Conservation (phyloP, 2,113 vertebrate species). For the Lipophrys pholis region DNA sequence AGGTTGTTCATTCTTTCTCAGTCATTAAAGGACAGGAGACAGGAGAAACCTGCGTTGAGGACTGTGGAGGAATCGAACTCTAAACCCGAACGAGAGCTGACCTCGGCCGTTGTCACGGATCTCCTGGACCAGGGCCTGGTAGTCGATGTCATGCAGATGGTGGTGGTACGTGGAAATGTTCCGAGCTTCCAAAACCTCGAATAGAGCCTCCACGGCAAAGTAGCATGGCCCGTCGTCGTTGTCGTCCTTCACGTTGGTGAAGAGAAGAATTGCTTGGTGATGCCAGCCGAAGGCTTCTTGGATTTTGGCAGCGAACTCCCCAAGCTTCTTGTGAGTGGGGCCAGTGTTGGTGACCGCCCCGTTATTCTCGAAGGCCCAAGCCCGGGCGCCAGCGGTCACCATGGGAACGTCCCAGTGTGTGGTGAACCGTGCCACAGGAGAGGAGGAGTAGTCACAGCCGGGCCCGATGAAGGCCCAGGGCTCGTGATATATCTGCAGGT, state of each 20-base stretch:
- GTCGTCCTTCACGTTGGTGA: slow-evolving; percentile 79
- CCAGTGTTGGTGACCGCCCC: slow-evolving; percentile 88
- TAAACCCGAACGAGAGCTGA: slow-evolving; percentile 29
- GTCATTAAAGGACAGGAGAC: too few species aligned
- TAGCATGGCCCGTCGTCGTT: slow-evolving; percentile 86
- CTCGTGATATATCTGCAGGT: slow-evolving; percentile 84
- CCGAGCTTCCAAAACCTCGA: slow-evolving; percentile 59
- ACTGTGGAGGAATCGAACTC: too few species aligned
- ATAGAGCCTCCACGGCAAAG: slow-evolving; percentile 90
- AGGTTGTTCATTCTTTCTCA: too few species aligned
- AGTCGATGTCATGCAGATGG: slow-evolving; percentile 73
- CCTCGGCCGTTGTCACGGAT: slow-evolving; percentile 83
- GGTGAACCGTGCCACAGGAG: slow-evolving; percentile 88
- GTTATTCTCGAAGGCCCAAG: slow-evolving; percentile 83
- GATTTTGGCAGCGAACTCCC: slow-evolving; percentile 83
- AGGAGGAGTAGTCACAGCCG: slow-evolving; percentile 89
- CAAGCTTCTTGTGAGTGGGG: slow-evolving; percentile 91
- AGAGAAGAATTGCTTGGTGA: slow-evolving; percentile 84
- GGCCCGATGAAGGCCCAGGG: slow-evolving; percentile 91
- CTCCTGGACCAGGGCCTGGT: slow-evolving; percentile 78
- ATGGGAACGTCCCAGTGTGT: slow-evolving; percentile 91
- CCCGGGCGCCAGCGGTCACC: slow-evolving; percentile 89
- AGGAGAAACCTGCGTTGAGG: too few species aligned
- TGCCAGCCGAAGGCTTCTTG: slow-evolving; percentile 88
- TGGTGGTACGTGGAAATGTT: slow-evolving; percentile 84